A percentile compares a stretch with the other conserved stretches of the same genome.
Evolutionary conservation across 2,797 vertebrate species (phyloP).

Genomic region (Morelia viridis): DNA sequence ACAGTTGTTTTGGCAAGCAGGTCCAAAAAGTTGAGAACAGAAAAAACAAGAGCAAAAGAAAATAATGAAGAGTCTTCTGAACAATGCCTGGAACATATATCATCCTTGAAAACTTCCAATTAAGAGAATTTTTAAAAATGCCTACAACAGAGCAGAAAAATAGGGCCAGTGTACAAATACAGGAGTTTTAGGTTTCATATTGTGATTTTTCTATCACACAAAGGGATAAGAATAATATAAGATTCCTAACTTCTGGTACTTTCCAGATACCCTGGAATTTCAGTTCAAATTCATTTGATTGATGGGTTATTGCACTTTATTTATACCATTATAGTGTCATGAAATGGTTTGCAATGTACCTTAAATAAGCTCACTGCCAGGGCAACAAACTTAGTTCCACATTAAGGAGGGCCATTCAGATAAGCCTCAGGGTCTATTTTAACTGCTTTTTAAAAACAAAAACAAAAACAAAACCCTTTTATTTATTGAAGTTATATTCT

Average conservation of each 20-base stretch:
- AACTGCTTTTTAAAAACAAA: background rate
- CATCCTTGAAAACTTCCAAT: constrained; percentile 13
- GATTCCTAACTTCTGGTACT: constrained; percentile 13
- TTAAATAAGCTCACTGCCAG: background rate
- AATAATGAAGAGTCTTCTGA: background rate
- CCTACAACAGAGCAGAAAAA: background rate
- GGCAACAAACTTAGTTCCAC: background rate
- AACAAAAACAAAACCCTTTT: background rate
- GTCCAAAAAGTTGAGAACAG: constrained; percentile 19
- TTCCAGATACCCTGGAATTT: background rate
- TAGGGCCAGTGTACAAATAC: background rate
- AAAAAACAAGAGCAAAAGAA: background rate
- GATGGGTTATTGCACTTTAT: background rate
- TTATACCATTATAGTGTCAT: constrained; percentile 19
- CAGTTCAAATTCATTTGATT: constrained; percentile 5
- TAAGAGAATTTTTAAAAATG: constrained; percentile 21
- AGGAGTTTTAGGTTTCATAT: constrained; percentile 3
- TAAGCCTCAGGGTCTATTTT: background rate
- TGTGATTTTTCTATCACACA: constrained; percentile 34
- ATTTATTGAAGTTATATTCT: background rate
- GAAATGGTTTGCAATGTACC: background rate
- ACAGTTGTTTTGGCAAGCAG: constrained; percentile 23
- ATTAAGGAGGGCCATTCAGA: background rate
- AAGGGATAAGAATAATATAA: background rate
- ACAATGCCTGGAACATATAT: constrained; percentile 8